Evolutionary conservation across 2,113 vertebrate genomes (phyloP).

Genomic region (Acanthisitta chloris): DNA sequence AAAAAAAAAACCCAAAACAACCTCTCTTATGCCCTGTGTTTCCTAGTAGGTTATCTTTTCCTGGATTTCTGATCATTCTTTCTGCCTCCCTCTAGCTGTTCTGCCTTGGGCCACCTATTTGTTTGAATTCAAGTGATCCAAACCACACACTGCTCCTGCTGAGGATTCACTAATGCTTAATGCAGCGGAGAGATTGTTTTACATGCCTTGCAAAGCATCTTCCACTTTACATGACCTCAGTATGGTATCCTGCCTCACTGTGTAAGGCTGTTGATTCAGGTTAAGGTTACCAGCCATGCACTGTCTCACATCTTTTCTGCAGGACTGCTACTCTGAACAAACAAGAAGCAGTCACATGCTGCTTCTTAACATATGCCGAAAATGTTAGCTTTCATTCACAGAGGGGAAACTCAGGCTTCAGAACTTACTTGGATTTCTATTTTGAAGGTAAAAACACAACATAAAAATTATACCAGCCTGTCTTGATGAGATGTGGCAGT

Average conservation of each 20-base stretch:
- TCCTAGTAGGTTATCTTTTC: background rate
- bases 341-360: background rate
- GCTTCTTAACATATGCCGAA: background rate
- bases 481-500: background rate
- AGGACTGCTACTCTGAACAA: background rate
- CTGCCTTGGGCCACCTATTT: background rate
- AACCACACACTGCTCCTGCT: background rate
- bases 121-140: background rate
- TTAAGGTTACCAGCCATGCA: background rate
- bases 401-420: background rate
- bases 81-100: background rate
- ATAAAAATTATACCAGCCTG: background rate
- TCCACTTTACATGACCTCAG: background rate
- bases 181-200: background rate
- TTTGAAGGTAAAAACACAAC: background rate
- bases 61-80: background rate
- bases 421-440: background rate
- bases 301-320: background rate
- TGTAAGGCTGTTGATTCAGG: background rate
- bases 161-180: background rate
- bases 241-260: background rate
- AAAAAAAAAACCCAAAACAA: background rate
- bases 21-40: background rate
- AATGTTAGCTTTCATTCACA: background rate
- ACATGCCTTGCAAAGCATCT: background rate